Base-by-base conservation (phyloP, 2,797 vertebrate genomes). In the Trachurus trachurus region DNA sequence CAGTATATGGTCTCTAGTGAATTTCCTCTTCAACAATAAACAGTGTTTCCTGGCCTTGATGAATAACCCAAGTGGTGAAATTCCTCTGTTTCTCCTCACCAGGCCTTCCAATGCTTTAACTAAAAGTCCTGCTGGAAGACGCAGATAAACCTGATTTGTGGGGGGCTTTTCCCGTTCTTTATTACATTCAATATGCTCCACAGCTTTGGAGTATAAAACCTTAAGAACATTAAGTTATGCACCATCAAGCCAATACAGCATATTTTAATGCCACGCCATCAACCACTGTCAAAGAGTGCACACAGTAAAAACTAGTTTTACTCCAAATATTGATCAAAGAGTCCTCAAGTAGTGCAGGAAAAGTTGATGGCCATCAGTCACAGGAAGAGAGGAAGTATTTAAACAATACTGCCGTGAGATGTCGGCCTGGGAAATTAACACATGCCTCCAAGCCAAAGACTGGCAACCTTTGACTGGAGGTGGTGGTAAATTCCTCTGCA, bases 101-200 rank as follows among this genome's bases (percentile, higher is more conserved):
- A 31, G 54, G 58, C 71, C 70, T 69, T 82, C 67, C 56, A 77
- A 10, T 6, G 61, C 71, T 49, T 58, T 15, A 58, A 56, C 69
- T 45, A 68, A 83, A 80, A 65, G 82, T 79, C 68, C 75, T 82
- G 71, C 87, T 75, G 82, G 70, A 81, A 81, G 71, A 76, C 52
- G 45, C 70, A 82, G 81, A 92, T 86, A 87, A 88, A 86, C 63
- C 81, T 85, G 78, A 89, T 89, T 89, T 87, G 82, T 87, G 77
- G 78, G 78, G 49, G 75, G 73, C 64, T 66, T 84, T 60, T 68
- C 81, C 61, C 53, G 5, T 68, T 84, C 71, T 84, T 87, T 81
- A 88, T 87, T 83, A 53, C 76, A 77, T 68, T 53, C 74, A 85
- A 84, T 82, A 74, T 76, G 56, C 74, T 84, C 67, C 58, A 29